phyloP scores from a whole-genome alignment of 1,140 invertebrate genomes.

The Drosophila orena region DNA sequence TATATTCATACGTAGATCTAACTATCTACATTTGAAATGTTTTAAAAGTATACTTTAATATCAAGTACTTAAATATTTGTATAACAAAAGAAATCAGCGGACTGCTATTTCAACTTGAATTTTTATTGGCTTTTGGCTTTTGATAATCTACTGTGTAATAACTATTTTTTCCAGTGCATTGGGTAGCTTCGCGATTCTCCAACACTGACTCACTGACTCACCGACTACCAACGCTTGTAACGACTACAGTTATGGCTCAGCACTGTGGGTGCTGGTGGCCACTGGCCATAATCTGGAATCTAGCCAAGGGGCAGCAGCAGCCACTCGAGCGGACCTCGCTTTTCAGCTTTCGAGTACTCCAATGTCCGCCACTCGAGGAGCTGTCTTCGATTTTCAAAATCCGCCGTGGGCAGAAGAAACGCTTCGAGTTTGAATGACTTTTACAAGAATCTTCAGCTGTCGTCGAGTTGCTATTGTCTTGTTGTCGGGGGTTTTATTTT shows the following conservation, averaged over 20 bases:
- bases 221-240: conserved; percentile 50
- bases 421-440: conserved; percentile 34
- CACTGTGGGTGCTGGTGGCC: conserved; percentile 28
- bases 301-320: conserved; percentile 19
- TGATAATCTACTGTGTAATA: neutral
- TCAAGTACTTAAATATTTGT: no score
- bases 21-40: no score
- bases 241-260: conserved; percentile 67
- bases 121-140: no score
- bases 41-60: no score
- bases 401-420: conserved; percentile 58
- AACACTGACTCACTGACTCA: conserved; percentile 40
- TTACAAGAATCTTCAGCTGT: conserved; percentile 40
- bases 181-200: neutral
- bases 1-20: no score
- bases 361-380: conserved; percentile 24
- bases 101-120: no score
- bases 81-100: no score
- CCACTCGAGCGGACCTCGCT: conserved; percentile 14
- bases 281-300: conserved; percentile 38
- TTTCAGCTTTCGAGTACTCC: conserved; percentile 29
- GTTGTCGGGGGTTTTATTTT: neutral
- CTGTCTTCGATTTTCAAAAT: conserved; percentile 54
- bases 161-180: neutral
- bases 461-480: conserved; percentile 20